Conservation (phyloP, 2,113 vertebrate genomes). For the Bos indicus region DNA sequence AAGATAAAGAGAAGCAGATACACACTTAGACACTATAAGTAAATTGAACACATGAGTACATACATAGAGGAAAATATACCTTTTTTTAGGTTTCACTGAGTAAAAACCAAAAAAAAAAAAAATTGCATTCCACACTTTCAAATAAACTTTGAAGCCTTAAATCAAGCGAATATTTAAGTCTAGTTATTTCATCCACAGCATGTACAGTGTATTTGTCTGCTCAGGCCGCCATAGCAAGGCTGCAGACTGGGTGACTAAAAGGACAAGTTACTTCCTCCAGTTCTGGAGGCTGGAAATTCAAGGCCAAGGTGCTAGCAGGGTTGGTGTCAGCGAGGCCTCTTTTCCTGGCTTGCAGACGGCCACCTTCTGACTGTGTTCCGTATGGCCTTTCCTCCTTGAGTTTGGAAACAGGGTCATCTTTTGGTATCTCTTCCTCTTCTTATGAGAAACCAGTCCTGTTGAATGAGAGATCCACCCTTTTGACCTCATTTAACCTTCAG, state of each 20-base stretch:
- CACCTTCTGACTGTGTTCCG: background rate
- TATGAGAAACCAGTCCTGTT: background rate
- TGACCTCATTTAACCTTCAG: background rate
- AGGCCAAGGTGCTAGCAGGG: too few relatives aligned
- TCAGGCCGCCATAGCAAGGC: background rate
- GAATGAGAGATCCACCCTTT: background rate
- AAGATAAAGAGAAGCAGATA: background rate
- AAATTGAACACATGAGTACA: background rate
- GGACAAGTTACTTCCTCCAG: background rate
- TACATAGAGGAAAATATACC: background rate
- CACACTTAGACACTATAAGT: background rate
- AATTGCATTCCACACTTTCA: background rate
- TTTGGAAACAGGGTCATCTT: background rate
- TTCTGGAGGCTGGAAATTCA: background rate
- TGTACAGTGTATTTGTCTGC: background rate
- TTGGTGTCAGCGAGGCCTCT: background rate
- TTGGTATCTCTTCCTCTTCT: background rate
- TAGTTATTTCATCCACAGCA: background rate
- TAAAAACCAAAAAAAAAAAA: background rate
- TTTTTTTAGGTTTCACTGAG: background rate
- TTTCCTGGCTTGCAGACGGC: background rate
- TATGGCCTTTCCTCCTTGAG: fast-evolving
- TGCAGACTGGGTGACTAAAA: background rate
- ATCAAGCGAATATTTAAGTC: background rate
- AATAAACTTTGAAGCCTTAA: background rate